Evolutionary conservation across 1,140 invertebrate species (phyloP).

Genomic region (Danaus melanippus): DNA sequence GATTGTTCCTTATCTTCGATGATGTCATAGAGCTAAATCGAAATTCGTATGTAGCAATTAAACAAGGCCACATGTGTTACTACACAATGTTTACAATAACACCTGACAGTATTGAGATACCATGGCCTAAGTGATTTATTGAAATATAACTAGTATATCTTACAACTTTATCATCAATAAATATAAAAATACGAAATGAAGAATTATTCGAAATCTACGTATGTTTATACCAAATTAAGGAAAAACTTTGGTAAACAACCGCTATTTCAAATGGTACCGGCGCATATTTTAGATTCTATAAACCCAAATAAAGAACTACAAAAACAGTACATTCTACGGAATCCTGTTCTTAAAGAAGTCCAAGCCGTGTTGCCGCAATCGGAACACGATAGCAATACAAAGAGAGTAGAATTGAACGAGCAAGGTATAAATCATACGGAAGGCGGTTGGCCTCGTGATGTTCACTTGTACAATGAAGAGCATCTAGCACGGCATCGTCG

Average conservation of each 20-base stretch:
- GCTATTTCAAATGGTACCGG: constrained; percentile 47
- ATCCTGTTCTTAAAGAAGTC: constrained; percentile 47
- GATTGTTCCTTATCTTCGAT: too few species aligned
- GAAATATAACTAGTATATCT: constrained; percentile 3
- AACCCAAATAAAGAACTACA: constrained; percentile 38
- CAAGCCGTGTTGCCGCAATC: constrained; percentile 50
- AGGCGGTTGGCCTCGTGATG: constrained; percentile 96
- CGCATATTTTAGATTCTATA: constrained; percentile 53
- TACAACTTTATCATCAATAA: background rate
- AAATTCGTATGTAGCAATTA: constrained; percentile 6
- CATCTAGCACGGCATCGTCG: constrained; percentile 87
- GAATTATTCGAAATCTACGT: constrained; percentile 40
- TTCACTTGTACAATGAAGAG: constrained; percentile 89
- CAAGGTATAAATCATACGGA: constrained; percentile 89
- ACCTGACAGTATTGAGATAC: constrained; percentile 20
- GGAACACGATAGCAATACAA: constrained; percentile 60
- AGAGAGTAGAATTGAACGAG: constrained; percentile 58
- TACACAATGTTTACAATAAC: constrained; percentile 23
- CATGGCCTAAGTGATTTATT: constrained; percentile 44
- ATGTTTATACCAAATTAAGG: constrained; percentile 49
- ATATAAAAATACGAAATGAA: constrained; percentile 24
- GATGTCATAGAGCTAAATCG: too few species aligned
- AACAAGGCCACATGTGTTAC: constrained; percentile 53
- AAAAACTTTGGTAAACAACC: constrained; percentile 50
- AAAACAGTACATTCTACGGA: constrained; percentile 47